Evolutionary conservation across 2,888 invertebrate species (phyloP).

Genomic region (Diaperis boleti): DNA sequence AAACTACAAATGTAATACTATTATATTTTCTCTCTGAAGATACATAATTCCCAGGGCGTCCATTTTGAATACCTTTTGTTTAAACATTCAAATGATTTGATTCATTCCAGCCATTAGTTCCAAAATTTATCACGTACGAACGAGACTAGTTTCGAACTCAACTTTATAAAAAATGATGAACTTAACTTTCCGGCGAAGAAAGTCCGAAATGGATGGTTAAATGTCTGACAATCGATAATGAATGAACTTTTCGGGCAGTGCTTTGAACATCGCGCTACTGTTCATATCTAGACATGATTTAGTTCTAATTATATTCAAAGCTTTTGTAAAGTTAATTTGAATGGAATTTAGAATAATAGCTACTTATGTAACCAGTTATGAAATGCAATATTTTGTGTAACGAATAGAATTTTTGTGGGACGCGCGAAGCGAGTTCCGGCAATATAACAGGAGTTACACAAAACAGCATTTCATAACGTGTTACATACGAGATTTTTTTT

Average conservation of each 20-base stretch:
- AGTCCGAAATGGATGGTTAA: background rate
- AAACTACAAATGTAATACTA: no score
- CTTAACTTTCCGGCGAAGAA: conserved; percentile 19
- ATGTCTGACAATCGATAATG: conserved; percentile 15
- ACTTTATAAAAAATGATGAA: conserved; percentile 14
- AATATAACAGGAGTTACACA: no score
- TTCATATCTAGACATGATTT: conserved; percentile 33
- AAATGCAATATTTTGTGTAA: no score
- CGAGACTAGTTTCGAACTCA: conserved; percentile 11
- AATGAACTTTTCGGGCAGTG: conserved; percentile 29
- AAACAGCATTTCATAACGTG: no score
- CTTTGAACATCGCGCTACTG: conserved; percentile 31
- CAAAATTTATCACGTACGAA: conserved; percentile 36
- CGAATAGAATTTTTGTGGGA: no score
- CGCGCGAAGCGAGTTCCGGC: no score
- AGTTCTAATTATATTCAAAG: conserved; percentile 39
- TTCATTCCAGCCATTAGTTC: conserved; percentile 39
- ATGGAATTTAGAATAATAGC: no score
- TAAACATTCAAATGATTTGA: conserved; percentile 37
- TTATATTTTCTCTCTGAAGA: conserved; percentile 18
- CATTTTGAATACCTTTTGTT: conserved; percentile 41
- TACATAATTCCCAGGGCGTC: conserved; percentile 38
- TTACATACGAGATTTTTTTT: no score
- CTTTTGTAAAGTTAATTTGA: conserved; percentile 42
- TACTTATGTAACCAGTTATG: no score